Conservation (phyloP, 2,888 invertebrate genomes). For the Hoplodrina ambigua region DNA sequence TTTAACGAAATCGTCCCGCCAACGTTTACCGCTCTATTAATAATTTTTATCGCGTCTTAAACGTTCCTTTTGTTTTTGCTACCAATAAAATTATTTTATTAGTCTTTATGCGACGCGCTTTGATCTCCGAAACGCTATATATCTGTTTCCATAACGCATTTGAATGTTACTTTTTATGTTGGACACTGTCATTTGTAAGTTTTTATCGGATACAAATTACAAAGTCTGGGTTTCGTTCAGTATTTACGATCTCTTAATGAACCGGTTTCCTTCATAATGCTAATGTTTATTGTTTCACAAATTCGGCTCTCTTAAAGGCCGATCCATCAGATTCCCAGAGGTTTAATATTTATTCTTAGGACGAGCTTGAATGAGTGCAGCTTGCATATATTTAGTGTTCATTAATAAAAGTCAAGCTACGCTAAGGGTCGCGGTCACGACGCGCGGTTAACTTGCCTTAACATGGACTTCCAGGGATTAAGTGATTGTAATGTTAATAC, state of each 20-base stretch:
- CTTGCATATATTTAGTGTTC: conserved; percentile 78
- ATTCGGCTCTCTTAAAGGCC: conserved; percentile 70
- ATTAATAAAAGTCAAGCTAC: conserved; percentile 75
- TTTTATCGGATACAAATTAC: conserved; percentile 65
- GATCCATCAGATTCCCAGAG: conserved; percentile 66
- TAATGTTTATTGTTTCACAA: conserved; percentile 79
- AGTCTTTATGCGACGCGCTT: conserved; percentile 71
- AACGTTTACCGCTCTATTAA: conserved; percentile 83
- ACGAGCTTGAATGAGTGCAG: conserved; percentile 63
- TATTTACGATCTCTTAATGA: conserved; percentile 72
- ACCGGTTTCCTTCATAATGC: conserved; percentile 68
- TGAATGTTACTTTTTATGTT: conserved; percentile 65
- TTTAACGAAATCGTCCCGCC: conserved; percentile 75
- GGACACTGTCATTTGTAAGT: conserved; percentile 65
- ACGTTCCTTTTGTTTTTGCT: conserved; percentile 84
- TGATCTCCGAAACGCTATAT: conserved; percentile 70
- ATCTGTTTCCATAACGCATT: conserved; percentile 64
- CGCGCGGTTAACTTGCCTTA: conserved; percentile 38
- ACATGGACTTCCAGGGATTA: conserved; percentile 50
- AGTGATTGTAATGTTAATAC: conserved; percentile 60
- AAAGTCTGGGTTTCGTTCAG: conserved; percentile 49
- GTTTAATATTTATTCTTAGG: conserved; percentile 65
- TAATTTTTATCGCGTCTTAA: conserved; percentile 84
- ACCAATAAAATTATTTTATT: conserved; percentile 81
- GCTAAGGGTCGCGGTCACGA: conserved; percentile 55